Evolutionary conservation across 2,797 vertebrate genomes (phyloP), one percentile per base, ranked within the genome.

Genomic region (Sebastes minor): DNA sequence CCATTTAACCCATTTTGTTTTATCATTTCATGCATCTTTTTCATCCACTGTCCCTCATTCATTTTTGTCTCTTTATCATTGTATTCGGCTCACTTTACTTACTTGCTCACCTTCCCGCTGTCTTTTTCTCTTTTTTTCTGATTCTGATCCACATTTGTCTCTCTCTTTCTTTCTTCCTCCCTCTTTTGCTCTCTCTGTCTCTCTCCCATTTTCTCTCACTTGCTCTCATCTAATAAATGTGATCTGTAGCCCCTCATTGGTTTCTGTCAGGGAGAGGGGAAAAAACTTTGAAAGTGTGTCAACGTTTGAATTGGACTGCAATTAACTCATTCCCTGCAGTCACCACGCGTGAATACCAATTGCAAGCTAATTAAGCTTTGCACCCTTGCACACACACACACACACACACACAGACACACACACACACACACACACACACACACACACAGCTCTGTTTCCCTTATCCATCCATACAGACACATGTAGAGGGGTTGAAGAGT

Each of bases 261-360:
- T 92, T 94, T 81, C 91, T 94, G 91, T 91, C 91, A 91, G 89
- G 77, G 86, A 89, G 74, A 86, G 75, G 85, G 86, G 90, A 63
- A 77, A 88, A 92, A 94, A 94, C 93, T 94, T 96, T 94, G 88
- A 95, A 95, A 95, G 92, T 95, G 89, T 95, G 93, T 93, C 91
- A 94, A 92, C 90, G 93, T 95, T 95, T 94, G 94, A 96, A 95
- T 95, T 94, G 94, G 92, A 94, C 92, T 90, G 94, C 96, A 96
- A 95, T 96, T 96, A 96, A 95, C 95, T 96, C 91, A 92, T 95
- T 96, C 95, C 95, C 95, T 90, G 88, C 93, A 96, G 95, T 95
- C 94, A 96, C 92, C 88, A 83, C 71, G 90, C 86, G 86, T 94
- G 92, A 94, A 94, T 95, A 94, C 94, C 91, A 94, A 92, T 94